These are phyloP conservation scores for Datnioides undecimradiatus DNA, from an alignment of 2,113 vertebrate species.

Conservation along the genomic window DNA sequence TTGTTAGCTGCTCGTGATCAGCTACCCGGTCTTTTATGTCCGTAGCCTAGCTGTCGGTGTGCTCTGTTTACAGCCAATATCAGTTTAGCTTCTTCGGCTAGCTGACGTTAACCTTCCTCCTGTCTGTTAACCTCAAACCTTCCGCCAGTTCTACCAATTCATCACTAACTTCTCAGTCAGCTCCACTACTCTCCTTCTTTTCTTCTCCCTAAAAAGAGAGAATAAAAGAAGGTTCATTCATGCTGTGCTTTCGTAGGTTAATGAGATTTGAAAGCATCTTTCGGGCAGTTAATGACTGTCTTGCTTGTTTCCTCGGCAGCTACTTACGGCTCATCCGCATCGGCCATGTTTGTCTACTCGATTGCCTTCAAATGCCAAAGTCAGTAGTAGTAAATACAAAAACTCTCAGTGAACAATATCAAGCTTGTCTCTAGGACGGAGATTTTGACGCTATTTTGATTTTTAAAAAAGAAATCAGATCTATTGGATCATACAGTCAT, in stretches of 20 bases:
- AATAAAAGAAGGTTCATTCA: slow-evolving; percentile 95
- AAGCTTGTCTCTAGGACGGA: fast-evolving
- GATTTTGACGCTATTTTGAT: fast-evolving
- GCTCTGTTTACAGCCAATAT: slow-evolving; percentile 13
- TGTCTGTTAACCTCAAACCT: slow-evolving; percentile 77
- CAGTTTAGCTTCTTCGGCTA: slow-evolving; percentile 31
- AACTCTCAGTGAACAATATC: fast-evolving
- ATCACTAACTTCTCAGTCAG: slow-evolving; percentile 96
- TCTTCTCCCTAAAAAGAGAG: slow-evolving; percentile 98
- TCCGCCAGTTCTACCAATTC: slow-evolving; percentile 79
- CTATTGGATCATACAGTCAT: fast-evolving
- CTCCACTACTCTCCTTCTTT: slow-evolving; percentile 98
- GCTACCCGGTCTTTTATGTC: not conserved
- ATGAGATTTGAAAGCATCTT: slow-evolving; percentile 69
- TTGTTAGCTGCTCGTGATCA: slow-evolving; percentile 1
- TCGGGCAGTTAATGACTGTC: slow-evolving; percentile 54
- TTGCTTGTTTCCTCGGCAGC: slow-evolving; percentile 57
- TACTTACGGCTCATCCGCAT: slow-evolving; percentile 94
- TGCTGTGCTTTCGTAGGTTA: slow-evolving; percentile 68
- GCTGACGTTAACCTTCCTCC: slow-evolving; percentile 59
- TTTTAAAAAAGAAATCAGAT: fast-evolving
- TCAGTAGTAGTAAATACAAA: slow-evolving; percentile 22
- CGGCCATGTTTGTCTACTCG: slow-evolving; percentile 87
- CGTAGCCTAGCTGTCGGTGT: not conserved
- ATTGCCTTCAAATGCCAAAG: slow-evolving; percentile 11